These are phyloP conservation scores for Andrena haemorrhoa DNA, from an alignment of 2,888 invertebrate species.

Conservation along the genomic window DNA sequence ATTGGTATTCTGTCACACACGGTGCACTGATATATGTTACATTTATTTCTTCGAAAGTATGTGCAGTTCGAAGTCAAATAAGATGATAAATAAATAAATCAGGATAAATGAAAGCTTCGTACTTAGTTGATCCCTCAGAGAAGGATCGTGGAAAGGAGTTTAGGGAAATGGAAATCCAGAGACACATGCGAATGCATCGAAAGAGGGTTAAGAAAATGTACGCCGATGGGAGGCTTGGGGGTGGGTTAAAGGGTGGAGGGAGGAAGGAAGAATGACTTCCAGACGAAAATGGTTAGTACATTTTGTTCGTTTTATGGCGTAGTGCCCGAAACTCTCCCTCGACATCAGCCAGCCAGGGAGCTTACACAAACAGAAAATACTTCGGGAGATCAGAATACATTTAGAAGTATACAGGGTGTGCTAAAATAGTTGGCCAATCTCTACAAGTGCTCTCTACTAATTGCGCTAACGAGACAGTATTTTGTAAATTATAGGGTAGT, in stretches of 20 bases:
- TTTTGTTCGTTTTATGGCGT: slow-evolving; percentile 72
- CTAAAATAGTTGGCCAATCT: not conserved
- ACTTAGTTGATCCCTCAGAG: slow-evolving; percentile 31
- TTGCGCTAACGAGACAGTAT: not conserved
- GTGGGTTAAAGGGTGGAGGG: slow-evolving; percentile 16
- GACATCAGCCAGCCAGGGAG: slow-evolving; percentile 57
- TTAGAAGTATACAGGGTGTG: slow-evolving; percentile 19
- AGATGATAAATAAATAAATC: not conserved
- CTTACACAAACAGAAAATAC: slow-evolving; percentile 75
- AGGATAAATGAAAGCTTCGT: slow-evolving; percentile 50
- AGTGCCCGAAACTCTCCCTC: slow-evolving; percentile 71
- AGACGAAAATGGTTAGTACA: slow-evolving; percentile 68
- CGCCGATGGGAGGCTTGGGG: slow-evolving; percentile 29
- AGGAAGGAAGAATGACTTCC: slow-evolving; percentile 43
- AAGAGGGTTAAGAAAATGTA: slow-evolving; percentile 53
- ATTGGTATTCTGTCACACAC: too few relatives aligned
- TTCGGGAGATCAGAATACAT: slow-evolving; percentile 55
- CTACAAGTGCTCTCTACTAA: not conserved
- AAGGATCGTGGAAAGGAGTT: slow-evolving; percentile 56
- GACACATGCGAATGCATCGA: slow-evolving; percentile 36
- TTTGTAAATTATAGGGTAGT: not conserved
- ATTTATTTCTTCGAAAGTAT: too few relatives aligned
- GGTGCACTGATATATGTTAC: too few relatives aligned
- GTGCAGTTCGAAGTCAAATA: too few relatives aligned
- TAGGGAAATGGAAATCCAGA: slow-evolving; percentile 68